Evolutionary conservation across 2,888 invertebrate genomes (phyloP), one percentile per base, ranked within the genome.

Genomic region (Helobdella robusta): DNA sequence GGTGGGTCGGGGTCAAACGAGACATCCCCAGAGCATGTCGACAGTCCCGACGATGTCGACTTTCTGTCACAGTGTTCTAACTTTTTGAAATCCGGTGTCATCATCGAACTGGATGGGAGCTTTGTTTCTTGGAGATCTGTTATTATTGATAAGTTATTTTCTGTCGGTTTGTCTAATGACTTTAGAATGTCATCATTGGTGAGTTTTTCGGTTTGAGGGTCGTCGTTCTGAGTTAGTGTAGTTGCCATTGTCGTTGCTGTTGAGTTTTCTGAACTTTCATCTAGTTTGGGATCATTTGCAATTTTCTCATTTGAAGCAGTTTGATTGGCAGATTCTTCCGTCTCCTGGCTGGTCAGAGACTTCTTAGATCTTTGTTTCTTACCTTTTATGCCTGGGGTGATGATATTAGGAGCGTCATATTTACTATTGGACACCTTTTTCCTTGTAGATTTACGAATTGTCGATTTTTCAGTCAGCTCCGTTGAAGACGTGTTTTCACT

Each of bases 371-470:
- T 36, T 52, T 48, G 46, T 44, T 65, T 65, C 20, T 52, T 23
- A 2, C 60, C 23, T 28, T 60, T 59, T n/a, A 11, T 25, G 11
- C 50, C 60, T n/a, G 50, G 23, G 35, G n/a, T 65, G 52, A 65
- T 35, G 4, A 65, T 36, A 36, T 65, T 60, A 0, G 59, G 60
- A 28, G 48, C 59, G 11, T 65, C 65, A n/a, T 65, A 65, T 20
- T 52, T 30, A 25, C 65, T 65, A 54, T 65, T 65, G 20, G 65
- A 59, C 8, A 60, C 60, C 60, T 65, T 65, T 56, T 65, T 65
- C 28, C 65, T 32, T 8, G 48, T 44, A 15, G 65, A 65, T 36
- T 65, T 65, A 23, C 65, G 40, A 23, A 65, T 50, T 0, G 65
- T 59, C 25, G 40, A 1, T 4, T 30, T 28, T 50, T 62, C 62